Evolutionary conservation across 2,113 vertebrate genomes (phyloP).

Genomic region (Lanius ludovicianus): DNA sequence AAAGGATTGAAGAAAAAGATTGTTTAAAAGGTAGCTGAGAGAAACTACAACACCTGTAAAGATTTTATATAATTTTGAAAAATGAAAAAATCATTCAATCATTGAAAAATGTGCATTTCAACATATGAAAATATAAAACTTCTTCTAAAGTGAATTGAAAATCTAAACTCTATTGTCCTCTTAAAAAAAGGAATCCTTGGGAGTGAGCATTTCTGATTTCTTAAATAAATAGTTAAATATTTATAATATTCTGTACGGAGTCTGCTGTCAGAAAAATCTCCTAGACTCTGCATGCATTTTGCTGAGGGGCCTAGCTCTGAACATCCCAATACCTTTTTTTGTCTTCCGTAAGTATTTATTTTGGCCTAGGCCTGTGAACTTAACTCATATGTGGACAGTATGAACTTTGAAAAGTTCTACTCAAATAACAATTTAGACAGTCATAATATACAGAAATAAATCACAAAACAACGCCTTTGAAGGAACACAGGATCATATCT

Average conservation of each 20-base stretch:
- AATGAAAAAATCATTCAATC: background rate
- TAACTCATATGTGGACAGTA: accelerated
- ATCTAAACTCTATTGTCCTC: background rate
- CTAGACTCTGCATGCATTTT: accelerated
- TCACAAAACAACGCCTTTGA: background rate
- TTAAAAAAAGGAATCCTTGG: background rate
- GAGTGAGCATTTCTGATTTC: background rate
- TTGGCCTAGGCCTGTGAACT: accelerated
- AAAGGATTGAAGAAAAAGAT: background rate
- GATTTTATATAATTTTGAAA: background rate
- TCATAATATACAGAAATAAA: background rate
- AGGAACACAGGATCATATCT: background rate
- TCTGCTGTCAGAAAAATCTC: background rate
- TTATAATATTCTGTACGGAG: background rate
- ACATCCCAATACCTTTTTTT: background rate
- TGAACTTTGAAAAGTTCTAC: background rate
- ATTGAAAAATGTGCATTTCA: background rate
- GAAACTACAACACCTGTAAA: background rate
- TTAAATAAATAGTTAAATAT: background rate
- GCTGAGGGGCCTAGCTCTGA: background rate
- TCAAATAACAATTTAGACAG: background rate
- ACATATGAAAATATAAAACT: background rate
- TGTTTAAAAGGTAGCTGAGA: background rate
- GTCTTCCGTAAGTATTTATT: background rate
- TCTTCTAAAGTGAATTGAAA: background rate